Evolutionary conservation across 2,888 invertebrate genomes (phyloP), one percentile per base, ranked within the genome.

Genomic region (Hofmannophila pseudospretella): DNA sequence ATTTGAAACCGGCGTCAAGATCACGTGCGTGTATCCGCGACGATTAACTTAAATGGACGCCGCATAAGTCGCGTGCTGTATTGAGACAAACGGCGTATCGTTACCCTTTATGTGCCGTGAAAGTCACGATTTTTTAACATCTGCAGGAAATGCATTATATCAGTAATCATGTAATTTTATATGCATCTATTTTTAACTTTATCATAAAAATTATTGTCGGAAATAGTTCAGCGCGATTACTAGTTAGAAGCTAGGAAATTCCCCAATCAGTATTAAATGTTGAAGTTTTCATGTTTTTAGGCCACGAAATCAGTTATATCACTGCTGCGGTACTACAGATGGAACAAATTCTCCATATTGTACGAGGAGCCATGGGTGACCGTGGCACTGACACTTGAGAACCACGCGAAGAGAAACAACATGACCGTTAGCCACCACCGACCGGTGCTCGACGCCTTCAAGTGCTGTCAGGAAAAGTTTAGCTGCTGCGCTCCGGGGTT

Each of bases 221-320:
- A n/a, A n/a, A n/a, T n/a, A n/a, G n/a, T n/a, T n/a, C n/a, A n/a
- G n/a, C n/a, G n/a, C n/a, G n/a, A n/a, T n/a, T n/a, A n/a, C n/a
- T n/a, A n/a, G n/a, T n/a, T n/a, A n/a, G n/a, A n/a, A n/a, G n/a
- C n/a, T n/a, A n/a, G n/a, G n/a, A n/a, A n/a, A n/a, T n/a, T n/a
- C n/a, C n/a, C n/a, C n/a, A n/a, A n/a, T n/a, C n/a, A n/a, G n/a
- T n/a, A n/a, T n/a, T n/a, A n/a, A n/a, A n/a, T n/a, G n/a, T n/a
- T n/a, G n/a, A n/a, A n/a, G n/a, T n/a, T n/a, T n/a, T n/a, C n/a
- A n/a, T n/a, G n/a, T 42, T 81, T 84, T 31, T 76, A 96, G 93
- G 96, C 98, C 46, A 96, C 96, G 41, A 97, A 97, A 85, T 98
- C 98, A 31, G 93, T 98, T 56, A 92, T 99, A 72, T 93, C 98